A percentile compares a stretch with the other conserved stretches of the same genome.
Conservation (phyloP, 2,888 invertebrate genomes). For the Nymphalis c-album region DNA sequence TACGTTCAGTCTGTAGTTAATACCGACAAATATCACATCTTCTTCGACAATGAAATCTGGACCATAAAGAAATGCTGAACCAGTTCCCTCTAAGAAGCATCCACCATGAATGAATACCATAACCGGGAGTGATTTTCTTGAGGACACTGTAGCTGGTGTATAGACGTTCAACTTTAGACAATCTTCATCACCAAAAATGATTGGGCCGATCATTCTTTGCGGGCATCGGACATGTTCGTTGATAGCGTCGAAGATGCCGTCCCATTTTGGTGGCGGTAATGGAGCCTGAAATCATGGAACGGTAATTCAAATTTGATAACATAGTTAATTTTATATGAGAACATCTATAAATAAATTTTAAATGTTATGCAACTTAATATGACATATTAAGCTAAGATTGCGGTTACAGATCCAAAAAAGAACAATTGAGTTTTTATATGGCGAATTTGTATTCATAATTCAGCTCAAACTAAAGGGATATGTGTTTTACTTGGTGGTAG, state of each 20-base stretch:
- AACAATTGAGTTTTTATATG: too few relatives aligned
- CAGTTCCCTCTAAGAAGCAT: slow-evolving; percentile 82
- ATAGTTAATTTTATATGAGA: too few relatives aligned
- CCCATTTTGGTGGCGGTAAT: slow-evolving; percentile 66
- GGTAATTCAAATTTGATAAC: background rate
- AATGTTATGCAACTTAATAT: too few relatives aligned
- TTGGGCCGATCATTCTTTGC: slow-evolving; percentile 55
- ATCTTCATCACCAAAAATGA: slow-evolving; percentile 60
- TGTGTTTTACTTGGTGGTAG: too few relatives aligned
- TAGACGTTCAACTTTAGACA: slow-evolving; percentile 70
- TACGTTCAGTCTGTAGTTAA: slow-evolving; percentile 82
- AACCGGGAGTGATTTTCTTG: slow-evolving; percentile 69
- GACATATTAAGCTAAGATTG: too few relatives aligned
- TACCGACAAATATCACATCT: slow-evolving; percentile 80
- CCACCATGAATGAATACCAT: slow-evolving; percentile 86
- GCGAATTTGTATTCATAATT: too few relatives aligned
- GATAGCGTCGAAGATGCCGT: slow-evolving; percentile 65
- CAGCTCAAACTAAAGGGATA: too few relatives aligned
- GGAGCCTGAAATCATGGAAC: slow-evolving; percentile 62
- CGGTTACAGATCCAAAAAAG: too few relatives aligned
- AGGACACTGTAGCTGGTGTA: slow-evolving; percentile 50
- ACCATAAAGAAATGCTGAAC: slow-evolving; percentile 81
- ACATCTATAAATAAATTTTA: too few relatives aligned
- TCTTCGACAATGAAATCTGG: slow-evolving; percentile 82
- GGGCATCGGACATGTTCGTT: slow-evolving; percentile 64